Evolutionary conservation across 2,113 vertebrate species (phyloP), one percentile per base, ranked within the genome.

Genomic region (Megaleporinus macrocephalus): DNA sequence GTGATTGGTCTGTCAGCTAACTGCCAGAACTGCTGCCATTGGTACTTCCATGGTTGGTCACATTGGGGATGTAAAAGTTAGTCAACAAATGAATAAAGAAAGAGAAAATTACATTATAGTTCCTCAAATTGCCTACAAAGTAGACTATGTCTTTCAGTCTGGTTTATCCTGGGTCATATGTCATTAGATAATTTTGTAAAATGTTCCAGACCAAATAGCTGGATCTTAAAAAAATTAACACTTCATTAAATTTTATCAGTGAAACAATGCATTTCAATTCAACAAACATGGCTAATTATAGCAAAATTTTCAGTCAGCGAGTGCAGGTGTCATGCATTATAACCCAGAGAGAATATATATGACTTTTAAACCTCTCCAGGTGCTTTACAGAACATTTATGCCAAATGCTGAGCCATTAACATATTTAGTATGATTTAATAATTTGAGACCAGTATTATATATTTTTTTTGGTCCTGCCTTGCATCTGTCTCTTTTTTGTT

Each of bases 261-360:
- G 76, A 29, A 57, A 26, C 51, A 44, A 78, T 78, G 82, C 29
- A 10, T 29, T 66, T 63, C 65, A 47, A 49, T 62, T n/a, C 49
- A 75, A 65, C 82, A 84, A 86, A 93, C 87, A 72, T 86, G 84
- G 73, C 79, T 89, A 78, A 84, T 88, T 73, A 90, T 85, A 47
- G 30, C 69, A 87, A 80, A 89, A 92, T 92, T 93, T 93, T 89
- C 89, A 88, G 86, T 90, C 89, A 91, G 76, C 90, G 89, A 74
- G 16, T 87, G 69, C 13, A 90, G n/a, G n/a, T n/a, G n/a, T n/a
- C 33, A 51, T 62, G 24, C 36, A 9, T 30, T 11, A 18, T 79
- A 62, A 69, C 41, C 71, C 22, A 29, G 47, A 51, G 24, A 77
- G 27, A 73, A 44, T 22, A 55, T 74, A 7, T 30, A 65, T 44